Conservation (phyloP, 2,113 vertebrate species). For the Phocoena phocoena region DNA sequence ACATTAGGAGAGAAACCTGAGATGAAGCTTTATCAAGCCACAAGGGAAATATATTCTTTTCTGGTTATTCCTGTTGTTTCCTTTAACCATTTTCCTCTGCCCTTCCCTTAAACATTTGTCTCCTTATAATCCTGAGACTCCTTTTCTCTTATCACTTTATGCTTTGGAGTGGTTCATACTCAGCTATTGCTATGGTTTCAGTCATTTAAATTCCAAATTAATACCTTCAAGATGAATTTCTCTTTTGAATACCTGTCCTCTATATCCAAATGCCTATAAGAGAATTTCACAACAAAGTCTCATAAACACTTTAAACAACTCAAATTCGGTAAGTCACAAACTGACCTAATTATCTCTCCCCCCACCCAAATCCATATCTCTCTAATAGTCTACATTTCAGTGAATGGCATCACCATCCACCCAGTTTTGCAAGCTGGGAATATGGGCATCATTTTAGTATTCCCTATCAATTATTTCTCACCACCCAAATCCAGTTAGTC, state of each 20-base stretch:
- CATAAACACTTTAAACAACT: not conserved
- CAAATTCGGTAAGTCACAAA: not conserved
- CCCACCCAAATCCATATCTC: not conserved
- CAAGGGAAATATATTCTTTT: not conserved
- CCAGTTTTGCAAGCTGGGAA: not conserved
- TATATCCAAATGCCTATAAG: not conserved
- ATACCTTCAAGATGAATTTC: not conserved
- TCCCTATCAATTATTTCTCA: not conserved
- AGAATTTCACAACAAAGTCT: not conserved
- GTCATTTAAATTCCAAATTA: not conserved
- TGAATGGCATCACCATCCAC: not conserved
- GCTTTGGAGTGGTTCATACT: not conserved
- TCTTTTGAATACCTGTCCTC: not conserved
- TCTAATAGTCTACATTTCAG: not conserved
- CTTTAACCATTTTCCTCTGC: not conserved
- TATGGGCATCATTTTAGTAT: not conserved
- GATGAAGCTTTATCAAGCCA: not conserved
- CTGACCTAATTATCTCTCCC: not conserved
- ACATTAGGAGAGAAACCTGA: not conserved
- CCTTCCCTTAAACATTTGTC: not conserved
- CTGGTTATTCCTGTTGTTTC: not conserved
- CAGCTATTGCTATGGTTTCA: not conserved
- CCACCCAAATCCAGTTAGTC: not conserved
- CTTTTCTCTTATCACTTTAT: not conserved
- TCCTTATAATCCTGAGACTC: not conserved